Conservation (phyloP, 1,140 invertebrate genomes). For the Lutraria rhynchaena region DNA sequence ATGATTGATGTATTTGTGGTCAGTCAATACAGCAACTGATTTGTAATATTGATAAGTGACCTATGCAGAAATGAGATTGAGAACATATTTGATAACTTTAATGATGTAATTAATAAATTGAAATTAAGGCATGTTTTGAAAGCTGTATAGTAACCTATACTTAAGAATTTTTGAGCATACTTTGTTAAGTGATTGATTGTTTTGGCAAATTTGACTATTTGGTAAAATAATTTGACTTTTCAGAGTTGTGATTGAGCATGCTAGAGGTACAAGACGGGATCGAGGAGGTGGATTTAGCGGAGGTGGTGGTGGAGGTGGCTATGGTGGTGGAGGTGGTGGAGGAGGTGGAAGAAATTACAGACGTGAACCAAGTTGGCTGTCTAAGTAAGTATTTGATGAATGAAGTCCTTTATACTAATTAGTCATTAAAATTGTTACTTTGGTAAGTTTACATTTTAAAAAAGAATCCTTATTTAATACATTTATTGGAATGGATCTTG, state of each 20-base stretch:
- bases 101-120: background rate
- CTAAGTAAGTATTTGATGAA: slow-evolving; percentile 38
- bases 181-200: too few relatives aligned
- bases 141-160: too few relatives aligned
- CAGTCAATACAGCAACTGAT: too few relatives aligned
- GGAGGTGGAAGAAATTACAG: slow-evolving; percentile 8
- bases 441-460: too few relatives aligned
- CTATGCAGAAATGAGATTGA: background rate
- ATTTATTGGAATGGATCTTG: too few relatives aligned
- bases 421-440: slow-evolving; percentile 4
- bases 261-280: slow-evolving; percentile 50
- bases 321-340: background rate
- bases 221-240: too few relatives aligned
- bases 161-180: too few relatives aligned
- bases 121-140: background rate
- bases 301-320: slow-evolving; percentile 19
- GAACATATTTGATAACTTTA: background rate
- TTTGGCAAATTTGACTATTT: too few relatives aligned
- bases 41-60: too few relatives aligned
- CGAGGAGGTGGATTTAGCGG: slow-evolving; percentile 13
- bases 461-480: too few relatives aligned
- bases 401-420: too few relatives aligned
- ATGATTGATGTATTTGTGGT: too few relatives aligned
- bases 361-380: slow-evolving; percentile 47
- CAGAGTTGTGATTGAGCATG: slow-evolving; percentile 90